Evolutionary conservation across 2,888 invertebrate genomes (phyloP).

Genomic region (Phengaris alcon): DNA sequence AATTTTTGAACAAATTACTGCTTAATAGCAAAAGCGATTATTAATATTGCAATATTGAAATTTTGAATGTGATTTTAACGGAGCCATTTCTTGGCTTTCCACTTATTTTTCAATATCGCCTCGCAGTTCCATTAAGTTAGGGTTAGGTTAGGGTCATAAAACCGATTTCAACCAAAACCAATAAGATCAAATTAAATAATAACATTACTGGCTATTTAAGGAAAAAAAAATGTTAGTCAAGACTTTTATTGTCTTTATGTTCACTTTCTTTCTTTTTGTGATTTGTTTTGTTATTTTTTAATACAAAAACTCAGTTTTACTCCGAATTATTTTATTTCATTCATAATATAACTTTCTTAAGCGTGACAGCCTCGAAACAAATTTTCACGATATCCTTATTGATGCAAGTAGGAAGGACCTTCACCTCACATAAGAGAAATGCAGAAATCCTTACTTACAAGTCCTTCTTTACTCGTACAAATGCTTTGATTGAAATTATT

Average conservation of each 20-base stretch:
- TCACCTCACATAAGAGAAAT: background rate
- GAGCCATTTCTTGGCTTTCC: conserved; percentile 51
- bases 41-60: conserved; percentile 49
- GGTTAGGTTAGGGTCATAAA: conserved; percentile 21
- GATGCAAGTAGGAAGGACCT: background rate
- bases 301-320: too few relatives aligned
- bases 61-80: conserved; percentile 52
- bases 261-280: background rate
- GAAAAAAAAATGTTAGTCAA: background rate
- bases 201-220: background rate
- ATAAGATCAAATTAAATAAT: conserved; percentile 21
- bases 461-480: background rate
- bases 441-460: background rate
- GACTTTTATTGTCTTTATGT: background rate
- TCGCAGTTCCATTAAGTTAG: conserved; percentile 50
- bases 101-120: conserved; percentile 59
- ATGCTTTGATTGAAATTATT: background rate
- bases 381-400: background rate
- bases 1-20: background rate
- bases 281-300: background rate
- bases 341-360: too few relatives aligned
- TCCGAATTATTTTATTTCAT: too few relatives aligned
- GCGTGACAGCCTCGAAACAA: background rate
- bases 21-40: background rate
- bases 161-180: conserved; percentile 5